Evolutionary conservation across 2,888 invertebrate species (phyloP).

Genomic region (Spisula subtruncata): DNA sequence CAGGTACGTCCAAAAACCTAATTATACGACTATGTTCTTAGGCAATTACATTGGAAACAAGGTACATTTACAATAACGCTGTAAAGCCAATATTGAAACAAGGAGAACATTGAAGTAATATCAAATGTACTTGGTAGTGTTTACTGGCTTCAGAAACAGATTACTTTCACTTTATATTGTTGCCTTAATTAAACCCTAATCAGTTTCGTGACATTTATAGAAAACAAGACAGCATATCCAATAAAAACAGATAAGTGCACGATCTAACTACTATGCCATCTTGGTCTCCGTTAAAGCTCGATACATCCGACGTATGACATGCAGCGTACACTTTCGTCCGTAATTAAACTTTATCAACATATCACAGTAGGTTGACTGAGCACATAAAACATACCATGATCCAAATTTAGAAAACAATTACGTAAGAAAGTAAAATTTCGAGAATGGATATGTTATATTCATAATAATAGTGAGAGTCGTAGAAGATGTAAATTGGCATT

Average conservation of each 20-base stretch:
- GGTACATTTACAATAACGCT: no score
- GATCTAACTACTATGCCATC: background rate
- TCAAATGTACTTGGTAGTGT: background rate
- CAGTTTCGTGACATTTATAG: background rate
- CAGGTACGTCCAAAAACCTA: no score
- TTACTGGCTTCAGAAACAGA: background rate
- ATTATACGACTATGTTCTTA: no score
- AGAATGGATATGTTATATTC: no score
- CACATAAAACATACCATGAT: slow-evolving; percentile 3
- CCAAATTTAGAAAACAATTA: background rate
- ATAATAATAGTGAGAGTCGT: no score
- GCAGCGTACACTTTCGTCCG: background rate
- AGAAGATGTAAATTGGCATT: no score
- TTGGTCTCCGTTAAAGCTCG: background rate
- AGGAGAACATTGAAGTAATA: background rate
- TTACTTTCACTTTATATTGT: background rate
- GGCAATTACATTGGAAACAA: no score
- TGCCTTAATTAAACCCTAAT: background rate
- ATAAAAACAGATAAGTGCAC: background rate
- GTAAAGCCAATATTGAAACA: no score
- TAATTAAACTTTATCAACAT: slow-evolving; percentile 15
- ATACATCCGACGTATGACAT: background rate
- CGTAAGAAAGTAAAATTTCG: no score
- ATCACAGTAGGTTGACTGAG: background rate
- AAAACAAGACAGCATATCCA: background rate